These are phyloP conservation scores for Anneissia japonica DNA, from an alignment of 35 echinoderm and acorn worm genomes.

Conservation along the genomic window DNA sequence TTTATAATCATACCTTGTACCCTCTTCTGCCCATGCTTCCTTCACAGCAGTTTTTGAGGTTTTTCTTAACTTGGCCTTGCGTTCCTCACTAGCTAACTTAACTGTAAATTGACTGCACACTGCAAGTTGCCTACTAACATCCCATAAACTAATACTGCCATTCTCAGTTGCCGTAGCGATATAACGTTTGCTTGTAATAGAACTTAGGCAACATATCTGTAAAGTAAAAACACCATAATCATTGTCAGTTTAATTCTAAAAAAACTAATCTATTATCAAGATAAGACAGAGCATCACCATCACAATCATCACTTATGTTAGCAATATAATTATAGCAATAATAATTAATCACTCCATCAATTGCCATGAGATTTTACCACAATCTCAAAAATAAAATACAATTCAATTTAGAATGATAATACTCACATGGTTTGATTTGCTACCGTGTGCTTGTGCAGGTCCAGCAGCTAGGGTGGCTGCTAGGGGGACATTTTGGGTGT, in stretches of 20 bases:
- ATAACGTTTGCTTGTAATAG: slow-evolving; percentile 39
- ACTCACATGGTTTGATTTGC: slow-evolving; percentile 64
- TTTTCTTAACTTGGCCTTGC: background rate
- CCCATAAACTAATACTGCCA: slow-evolving; percentile 91
- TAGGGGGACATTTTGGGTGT: slow-evolving; percentile 91
- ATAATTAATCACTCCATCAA: no score
- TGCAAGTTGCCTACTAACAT: slow-evolving; percentile 81
- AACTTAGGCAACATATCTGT: slow-evolving; percentile 85
- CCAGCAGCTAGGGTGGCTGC: slow-evolving; percentile 78
- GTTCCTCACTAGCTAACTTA: background rate
- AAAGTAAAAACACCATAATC: background rate
- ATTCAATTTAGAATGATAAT: no score
- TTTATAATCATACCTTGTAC: no score
- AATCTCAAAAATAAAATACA: no score
- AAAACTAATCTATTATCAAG: no score
- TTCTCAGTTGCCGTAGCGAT: slow-evolving; percentile 75
- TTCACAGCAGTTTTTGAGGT: background rate
- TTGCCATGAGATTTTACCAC: no score
- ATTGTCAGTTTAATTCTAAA: background rate
- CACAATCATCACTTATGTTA: no score
- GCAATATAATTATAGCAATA: no score
- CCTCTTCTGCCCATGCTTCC: background rate
- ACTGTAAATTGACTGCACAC: slow-evolving; percentile 32
- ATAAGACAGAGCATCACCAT: no score
- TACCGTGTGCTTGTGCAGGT: slow-evolving; percentile 74